Percentiles rank a stretch among this genome's conserved stretches.
Conservation (phyloP, 2,888 invertebrate species). For the Coleophora flavipennella region DNA sequence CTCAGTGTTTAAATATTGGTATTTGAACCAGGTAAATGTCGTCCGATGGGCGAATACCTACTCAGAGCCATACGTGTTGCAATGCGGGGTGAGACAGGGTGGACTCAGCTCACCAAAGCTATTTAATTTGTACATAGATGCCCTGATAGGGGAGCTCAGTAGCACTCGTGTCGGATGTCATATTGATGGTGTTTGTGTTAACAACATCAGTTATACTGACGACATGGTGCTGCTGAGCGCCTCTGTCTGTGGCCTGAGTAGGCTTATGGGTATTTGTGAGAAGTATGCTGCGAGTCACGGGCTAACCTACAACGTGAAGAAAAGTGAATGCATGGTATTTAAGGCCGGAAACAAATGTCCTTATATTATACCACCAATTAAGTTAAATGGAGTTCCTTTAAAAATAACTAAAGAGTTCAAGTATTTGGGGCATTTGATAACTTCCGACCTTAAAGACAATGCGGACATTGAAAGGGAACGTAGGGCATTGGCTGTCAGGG, state of each 20-base stretch:
- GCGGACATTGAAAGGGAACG: neutral
- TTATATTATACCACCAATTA: neutral
- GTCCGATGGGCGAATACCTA: conserved; percentile 12
- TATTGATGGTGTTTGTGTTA: conserved; percentile 9
- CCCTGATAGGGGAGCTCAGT: conserved; percentile 15
- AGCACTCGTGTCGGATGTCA: conserved; percentile 13
- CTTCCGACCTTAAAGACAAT: neutral
- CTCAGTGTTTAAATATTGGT: conserved; percentile 9
- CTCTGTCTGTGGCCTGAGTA: conserved; percentile 10
- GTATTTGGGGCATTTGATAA: neutral
- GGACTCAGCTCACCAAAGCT: conserved; percentile 16
- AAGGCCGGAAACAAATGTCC: neutral
- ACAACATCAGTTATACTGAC: conserved; percentile 15
- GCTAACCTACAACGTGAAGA: conserved; percentile 8
- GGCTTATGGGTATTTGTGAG: conserved; percentile 11
- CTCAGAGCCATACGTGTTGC: conserved; percentile 11
- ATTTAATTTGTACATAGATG: conserved; percentile 15
- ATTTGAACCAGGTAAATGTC: conserved; percentile 9
- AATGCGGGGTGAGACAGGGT: conserved; percentile 19
- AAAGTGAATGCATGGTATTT: conserved; percentile 6
- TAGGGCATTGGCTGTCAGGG: neutral
- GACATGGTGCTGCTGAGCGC: conserved; percentile 19
- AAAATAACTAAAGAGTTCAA: neutral
- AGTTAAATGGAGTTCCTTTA: neutral
- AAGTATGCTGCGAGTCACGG: conserved; percentile 8